Base-by-base conservation (phyloP, 1,140 invertebrate species). In the Zaprionus lachaisei region DNA sequence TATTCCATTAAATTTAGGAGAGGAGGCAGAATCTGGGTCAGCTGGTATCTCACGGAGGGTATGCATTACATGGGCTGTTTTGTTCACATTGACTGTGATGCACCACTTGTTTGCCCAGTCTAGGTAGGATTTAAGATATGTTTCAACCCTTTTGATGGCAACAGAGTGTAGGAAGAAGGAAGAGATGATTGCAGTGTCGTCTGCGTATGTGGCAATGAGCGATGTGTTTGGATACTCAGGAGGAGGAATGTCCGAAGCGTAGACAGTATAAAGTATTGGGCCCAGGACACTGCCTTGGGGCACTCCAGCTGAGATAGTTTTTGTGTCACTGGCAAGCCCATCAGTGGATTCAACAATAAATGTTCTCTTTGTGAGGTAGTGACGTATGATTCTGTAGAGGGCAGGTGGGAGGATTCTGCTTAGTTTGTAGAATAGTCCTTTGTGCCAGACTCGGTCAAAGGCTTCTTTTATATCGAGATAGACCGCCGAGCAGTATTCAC, bases 101-200 rank as follows among this genome's bases (percentile, higher is more conserved):
- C 60, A 44, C 38, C 41, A 62, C 20, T 62, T 62, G 4, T 62
- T 26, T 1, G 60, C 41, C 60, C 60, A 62, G 1, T 7, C 2
- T 2, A 7, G n/a, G 20, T 24, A 47, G 4, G 9, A 26, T 26
- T 62, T 5, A 1, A 58, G 12, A 15, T 38, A 58, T n/a, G 6
- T 6, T 14, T 57, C 31, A 5, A 57, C 31, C 2, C 17, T 47
- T 11, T n/a, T 54, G 51, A 54, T 28, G n/a, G 22, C 26, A 26
- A 26, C 26, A 26, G 26, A 26, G 26, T 26, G 26, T 26, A 26
- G 5, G 5, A 6, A 26, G 26, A 26, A 26, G 26, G 26, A 26
- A 5, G 26, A 26, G 26, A 26, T 26, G 2, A 57, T 57, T 2
- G 15, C 55, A 9, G 55, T 57, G 15, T 57, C 55, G n/a, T 57